A percentile compares a stretch with the other conserved stretches of the same genome.
Evolutionary conservation across 64 coral and sea anemone species (phyloP).

Genomic region (Platygyra sinensis): DNA sequence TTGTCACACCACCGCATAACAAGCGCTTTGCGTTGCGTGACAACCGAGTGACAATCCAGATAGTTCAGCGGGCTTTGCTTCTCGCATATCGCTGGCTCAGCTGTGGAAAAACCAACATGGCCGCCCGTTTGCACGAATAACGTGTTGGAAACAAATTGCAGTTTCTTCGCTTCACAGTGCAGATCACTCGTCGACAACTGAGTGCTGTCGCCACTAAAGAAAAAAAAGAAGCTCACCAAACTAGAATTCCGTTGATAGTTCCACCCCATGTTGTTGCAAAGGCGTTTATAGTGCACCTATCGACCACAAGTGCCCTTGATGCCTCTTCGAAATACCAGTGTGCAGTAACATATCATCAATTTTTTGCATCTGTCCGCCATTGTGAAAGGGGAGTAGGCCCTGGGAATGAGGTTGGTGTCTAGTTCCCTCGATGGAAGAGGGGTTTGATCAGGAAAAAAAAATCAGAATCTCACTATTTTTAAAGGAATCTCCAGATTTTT

Average conservation of each 20-base stretch:
- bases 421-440: too few species aligned
- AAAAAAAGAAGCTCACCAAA: conserved; percentile 59
- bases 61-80: background rate
- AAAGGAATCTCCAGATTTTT: too few species aligned
- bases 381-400: too few species aligned
- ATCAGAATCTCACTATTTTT: too few species aligned
- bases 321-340: conserved; percentile 66
- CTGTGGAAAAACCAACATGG: conserved; percentile 50
- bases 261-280: conserved; percentile 83
- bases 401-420: too few species aligned
- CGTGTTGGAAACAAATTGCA: background rate
- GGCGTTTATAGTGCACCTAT: conserved; percentile 83
- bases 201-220: conserved; percentile 34
- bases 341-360: too few species aligned
- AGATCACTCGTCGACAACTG: conserved; percentile 13
- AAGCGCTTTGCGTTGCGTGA: too few species aligned
- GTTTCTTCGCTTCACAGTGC: background rate
- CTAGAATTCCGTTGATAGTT: conserved; percentile 79
- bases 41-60: too few species aligned
- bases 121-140: background rate
- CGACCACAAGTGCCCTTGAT: conserved; percentile 51
- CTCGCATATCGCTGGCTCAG: conserved; percentile 48
- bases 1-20: too few species aligned
- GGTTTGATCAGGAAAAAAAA: too few species aligned
- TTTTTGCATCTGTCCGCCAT: too few species aligned